Percentiles rank a stretch among this genome's conserved stretches.
Evolutionary conservation across 2,113 vertebrate genomes (phyloP).

Genomic region (Fregata magnificens): DNA sequence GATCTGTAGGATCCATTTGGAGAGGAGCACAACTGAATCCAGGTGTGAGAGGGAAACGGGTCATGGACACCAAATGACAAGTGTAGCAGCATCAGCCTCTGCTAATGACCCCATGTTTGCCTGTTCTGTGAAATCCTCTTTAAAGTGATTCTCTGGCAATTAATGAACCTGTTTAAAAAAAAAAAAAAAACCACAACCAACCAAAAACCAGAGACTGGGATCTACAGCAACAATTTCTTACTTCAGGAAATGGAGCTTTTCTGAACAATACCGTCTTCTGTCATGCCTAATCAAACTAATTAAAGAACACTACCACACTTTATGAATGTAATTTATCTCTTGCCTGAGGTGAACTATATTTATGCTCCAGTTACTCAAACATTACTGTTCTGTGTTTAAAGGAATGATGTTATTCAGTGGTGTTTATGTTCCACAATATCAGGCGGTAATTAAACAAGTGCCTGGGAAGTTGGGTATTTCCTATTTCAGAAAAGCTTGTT

Average conservation of each 20-base stretch:
- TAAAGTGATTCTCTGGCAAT: not conserved
- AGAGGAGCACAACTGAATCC: not conserved
- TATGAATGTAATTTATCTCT: conserved; percentile 73
- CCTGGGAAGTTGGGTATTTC: conserved; percentile 25
- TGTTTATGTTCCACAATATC: conserved; percentile 59
- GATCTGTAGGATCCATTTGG: not conserved
- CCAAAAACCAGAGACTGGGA: not conserved
- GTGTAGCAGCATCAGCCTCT: not conserved
- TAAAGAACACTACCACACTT: conserved; percentile 64
- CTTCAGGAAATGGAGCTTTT: conserved; percentile 52
- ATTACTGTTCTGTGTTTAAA: conserved; percentile 53
- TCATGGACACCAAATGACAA: not conserved
- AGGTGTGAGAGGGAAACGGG: not conserved
- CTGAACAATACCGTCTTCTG: conserved; percentile 51
- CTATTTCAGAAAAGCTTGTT: not conserved
- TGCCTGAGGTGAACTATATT: conserved; percentile 71
- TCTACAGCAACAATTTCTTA: not conserved
- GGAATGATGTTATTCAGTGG: conserved; percentile 60
- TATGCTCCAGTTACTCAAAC: conserved; percentile 67
- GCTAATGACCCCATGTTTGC: not conserved
- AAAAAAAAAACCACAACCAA: not conserved
- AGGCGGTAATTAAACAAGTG: conserved; percentile 63
- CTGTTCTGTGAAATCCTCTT: not conserved
- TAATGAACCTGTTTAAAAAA: not conserved
- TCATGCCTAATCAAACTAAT: conserved; percentile 73